Conservation (phyloP, 2,797 vertebrate species). For the Eulemur mongoz region DNA sequence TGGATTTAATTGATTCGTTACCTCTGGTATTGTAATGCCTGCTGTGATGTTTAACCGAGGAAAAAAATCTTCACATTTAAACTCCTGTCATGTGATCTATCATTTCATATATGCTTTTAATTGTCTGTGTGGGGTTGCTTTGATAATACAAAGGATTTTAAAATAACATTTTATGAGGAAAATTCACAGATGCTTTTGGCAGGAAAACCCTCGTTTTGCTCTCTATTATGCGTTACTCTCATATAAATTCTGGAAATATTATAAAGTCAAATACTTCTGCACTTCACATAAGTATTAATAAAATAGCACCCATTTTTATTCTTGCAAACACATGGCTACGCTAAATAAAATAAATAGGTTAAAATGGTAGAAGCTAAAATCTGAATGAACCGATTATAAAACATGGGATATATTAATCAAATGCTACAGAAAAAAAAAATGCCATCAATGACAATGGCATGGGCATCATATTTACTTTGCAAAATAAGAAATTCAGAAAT, state of each 20-base stretch:
- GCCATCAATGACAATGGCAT: neutral
- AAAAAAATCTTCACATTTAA: constrained; percentile 1
- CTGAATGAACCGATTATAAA: neutral
- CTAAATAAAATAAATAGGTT: neutral
- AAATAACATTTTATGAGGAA: constrained; percentile 42
- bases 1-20: constrained; percentile 81
- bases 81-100: constrained; percentile 66
- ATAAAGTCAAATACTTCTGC: neutral
- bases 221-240: neutral
- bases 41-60: constrained; percentile 71
- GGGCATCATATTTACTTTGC: neutral
- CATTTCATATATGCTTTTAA: constrained; percentile 65
- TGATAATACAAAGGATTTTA: constrained; percentile 69
- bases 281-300: neutral
- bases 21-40: constrained; percentile 76
- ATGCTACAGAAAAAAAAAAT: neutral
- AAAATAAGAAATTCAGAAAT: constrained; percentile 28
- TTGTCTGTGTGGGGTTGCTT: constrained; percentile 42
- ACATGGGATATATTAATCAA: neutral
- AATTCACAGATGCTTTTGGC: constrained; percentile 44
- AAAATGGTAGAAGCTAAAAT: constrained; percentile 27
- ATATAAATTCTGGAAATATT: neutral
- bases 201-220: neutral
- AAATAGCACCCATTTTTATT: constrained; percentile 43
- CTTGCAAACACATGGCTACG: neutral